These are phyloP conservation scores for Trachythela sp. DNA, from an alignment of 64 coral and sea anemone genomes.

Conservation along the genomic window DNA sequence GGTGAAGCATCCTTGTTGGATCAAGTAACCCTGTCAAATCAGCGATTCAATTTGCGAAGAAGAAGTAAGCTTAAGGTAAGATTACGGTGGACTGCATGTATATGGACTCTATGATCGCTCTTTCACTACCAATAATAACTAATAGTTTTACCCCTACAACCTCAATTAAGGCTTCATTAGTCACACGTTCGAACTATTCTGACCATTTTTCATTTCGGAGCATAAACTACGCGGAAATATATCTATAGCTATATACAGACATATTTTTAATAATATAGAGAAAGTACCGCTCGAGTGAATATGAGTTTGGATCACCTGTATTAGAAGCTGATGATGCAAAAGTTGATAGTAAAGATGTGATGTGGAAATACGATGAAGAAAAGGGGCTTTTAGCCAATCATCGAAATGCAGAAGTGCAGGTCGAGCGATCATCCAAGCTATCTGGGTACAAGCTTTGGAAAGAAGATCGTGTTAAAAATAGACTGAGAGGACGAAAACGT, in stretches of 20 bases:
- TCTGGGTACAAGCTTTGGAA: background rate
- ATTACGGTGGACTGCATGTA: background rate
- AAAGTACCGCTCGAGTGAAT: background rate
- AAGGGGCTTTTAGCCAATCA: background rate
- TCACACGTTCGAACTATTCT: no score
- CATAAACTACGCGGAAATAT: no score
- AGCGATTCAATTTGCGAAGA: background rate
- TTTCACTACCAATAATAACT: no score
- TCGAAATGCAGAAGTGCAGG: background rate
- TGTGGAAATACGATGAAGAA: background rate
- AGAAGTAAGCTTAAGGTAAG: background rate
- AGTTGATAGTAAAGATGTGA: background rate
- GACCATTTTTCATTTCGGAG: no score
- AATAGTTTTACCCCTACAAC: no score
- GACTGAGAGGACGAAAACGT: background rate
- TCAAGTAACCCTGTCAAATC: background rate
- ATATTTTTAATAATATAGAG: background rate
- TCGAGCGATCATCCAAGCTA: background rate
- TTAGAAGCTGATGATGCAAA: background rate
- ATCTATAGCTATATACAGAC: no score
- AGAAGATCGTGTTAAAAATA: background rate
- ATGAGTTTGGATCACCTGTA: background rate
- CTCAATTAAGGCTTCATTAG: no score
- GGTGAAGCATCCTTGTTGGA: background rate
- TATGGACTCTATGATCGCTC: no score